These are phyloP conservation scores for Oxyteleia sp. DNA, from an alignment of 2,888 invertebrate genomes.

Conservation along the genomic window DNA sequence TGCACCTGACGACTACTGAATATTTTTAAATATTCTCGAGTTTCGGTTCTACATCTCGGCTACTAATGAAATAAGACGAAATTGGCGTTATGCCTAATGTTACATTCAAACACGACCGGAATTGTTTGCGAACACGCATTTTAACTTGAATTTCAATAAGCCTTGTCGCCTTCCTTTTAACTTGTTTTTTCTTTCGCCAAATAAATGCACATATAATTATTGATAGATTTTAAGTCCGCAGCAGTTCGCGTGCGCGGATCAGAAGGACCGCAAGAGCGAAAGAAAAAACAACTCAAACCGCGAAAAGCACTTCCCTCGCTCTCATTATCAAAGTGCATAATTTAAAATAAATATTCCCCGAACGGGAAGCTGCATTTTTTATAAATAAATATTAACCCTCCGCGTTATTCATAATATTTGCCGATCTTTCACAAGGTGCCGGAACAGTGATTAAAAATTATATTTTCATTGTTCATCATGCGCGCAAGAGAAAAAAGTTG, in stretches of 20 bases:
- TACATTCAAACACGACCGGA: constrained; percentile 38
- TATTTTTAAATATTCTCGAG: constrained; percentile 64
- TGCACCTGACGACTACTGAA: constrained; percentile 72
- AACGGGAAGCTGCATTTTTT: background rate
- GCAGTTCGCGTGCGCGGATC: background rate
- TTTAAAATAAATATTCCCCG: background rate
- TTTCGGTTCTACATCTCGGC: constrained; percentile 14
- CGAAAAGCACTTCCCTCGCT: background rate
- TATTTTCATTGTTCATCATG: constrained; percentile 47
- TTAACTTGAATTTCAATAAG: background rate
- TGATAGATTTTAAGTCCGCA: constrained; percentile 5
- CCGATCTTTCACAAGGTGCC: constrained; percentile 5
- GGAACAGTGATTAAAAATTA: constrained; percentile 19
- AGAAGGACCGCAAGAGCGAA: background rate
- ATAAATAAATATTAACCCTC: background rate
- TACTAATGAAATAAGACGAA: constrained; percentile 58
- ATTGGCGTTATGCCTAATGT: constrained; percentile 49
- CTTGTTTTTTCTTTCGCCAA: background rate
- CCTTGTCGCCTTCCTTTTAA: background rate
- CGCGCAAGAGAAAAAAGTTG: constrained; percentile 29
- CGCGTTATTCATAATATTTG: constrained; percentile 14
- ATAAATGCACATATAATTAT: constrained; percentile 8
- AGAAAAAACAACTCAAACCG: background rate
- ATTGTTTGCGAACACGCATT: constrained; percentile 38
- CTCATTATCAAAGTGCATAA: background rate